Conservation (phyloP, 2,888 invertebrate species). For the Slavum lentiscoides region DNA sequence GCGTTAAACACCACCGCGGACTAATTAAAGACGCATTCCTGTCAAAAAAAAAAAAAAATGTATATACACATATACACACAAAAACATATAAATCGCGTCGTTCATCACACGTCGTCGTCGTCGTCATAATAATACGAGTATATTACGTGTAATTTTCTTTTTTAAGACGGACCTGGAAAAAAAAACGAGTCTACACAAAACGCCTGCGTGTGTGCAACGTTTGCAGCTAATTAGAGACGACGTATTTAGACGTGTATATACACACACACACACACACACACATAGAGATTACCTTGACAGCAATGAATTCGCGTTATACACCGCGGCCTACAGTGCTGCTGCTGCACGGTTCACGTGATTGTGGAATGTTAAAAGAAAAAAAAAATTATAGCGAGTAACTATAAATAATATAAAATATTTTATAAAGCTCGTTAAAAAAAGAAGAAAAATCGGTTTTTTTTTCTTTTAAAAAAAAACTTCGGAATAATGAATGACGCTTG, state of each 20-base stretch:
- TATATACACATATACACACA: background rate
- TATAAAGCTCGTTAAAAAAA: background rate
- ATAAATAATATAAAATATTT: background rate
- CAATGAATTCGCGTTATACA: constrained; percentile 29
- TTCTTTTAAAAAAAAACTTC: too few species aligned
- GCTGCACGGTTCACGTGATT: constrained; percentile 20
- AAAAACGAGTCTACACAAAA: constrained; percentile 33
- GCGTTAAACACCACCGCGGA: too few species aligned
- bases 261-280: background rate
- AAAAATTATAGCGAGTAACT: background rate
- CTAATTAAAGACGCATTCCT: too few species aligned
- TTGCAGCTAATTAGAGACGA: constrained; percentile 11
- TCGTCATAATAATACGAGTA: background rate
- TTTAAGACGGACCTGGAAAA: background rate
- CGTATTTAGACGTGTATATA: background rate
- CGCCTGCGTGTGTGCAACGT: background rate
- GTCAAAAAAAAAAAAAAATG: too few species aligned
- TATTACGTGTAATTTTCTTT: background rate
- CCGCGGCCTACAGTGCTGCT: too few species aligned
- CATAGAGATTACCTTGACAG: constrained; percentile 32
- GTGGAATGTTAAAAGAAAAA: background rate
- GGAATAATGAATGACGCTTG: too few species aligned
- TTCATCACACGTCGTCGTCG: background rate
- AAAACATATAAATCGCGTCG: too few species aligned
- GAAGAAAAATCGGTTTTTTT: too few species aligned